Evolutionary conservation across 2,113 vertebrate species (phyloP).

Genomic region (Phaethornis superciliosus): DNA sequence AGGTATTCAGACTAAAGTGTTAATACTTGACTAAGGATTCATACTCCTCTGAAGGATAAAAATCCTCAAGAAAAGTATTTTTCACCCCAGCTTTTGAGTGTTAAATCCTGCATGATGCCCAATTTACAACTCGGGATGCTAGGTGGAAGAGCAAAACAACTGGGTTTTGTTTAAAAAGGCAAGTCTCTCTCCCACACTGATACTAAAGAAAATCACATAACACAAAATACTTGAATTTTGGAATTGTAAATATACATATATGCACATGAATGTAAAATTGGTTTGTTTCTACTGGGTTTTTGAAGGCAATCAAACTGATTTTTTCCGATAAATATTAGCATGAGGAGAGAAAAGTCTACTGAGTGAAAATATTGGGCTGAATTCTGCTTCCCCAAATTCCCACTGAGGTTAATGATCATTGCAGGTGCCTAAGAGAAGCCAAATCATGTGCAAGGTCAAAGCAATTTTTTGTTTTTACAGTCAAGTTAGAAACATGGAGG

Average conservation of each 20-base stretch:
- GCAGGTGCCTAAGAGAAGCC: slow-evolving; percentile 36
- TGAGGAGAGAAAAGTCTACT: background rate
- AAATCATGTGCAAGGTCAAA: slow-evolving; percentile 58
- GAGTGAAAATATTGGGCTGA: background rate
- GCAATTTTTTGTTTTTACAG: background rate
- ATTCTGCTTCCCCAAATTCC: background rate
- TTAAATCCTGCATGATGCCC: background rate
- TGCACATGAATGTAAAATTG: background rate
- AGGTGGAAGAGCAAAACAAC: background rate
- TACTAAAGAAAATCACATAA: background rate
- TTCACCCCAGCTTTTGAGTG: background rate
- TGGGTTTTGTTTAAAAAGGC: background rate
- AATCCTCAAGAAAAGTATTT: background rate
- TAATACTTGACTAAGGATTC: background rate
- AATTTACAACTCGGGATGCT: background rate
- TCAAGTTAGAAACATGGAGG: slow-evolving; percentile 51
- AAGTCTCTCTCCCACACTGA: background rate
- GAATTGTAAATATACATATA: background rate
- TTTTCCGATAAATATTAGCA: background rate
- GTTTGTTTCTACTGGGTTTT: background rate
- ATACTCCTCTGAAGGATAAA: background rate
- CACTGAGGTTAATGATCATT: background rate
- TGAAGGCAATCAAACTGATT: slow-evolving; percentile 7
- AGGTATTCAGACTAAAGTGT: slow-evolving; percentile 37
- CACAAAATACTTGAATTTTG: background rate